Evolutionary conservation across 2,797 vertebrate species (phyloP), one percentile per base, ranked within the genome.

Genomic region (Momotus momota): DNA sequence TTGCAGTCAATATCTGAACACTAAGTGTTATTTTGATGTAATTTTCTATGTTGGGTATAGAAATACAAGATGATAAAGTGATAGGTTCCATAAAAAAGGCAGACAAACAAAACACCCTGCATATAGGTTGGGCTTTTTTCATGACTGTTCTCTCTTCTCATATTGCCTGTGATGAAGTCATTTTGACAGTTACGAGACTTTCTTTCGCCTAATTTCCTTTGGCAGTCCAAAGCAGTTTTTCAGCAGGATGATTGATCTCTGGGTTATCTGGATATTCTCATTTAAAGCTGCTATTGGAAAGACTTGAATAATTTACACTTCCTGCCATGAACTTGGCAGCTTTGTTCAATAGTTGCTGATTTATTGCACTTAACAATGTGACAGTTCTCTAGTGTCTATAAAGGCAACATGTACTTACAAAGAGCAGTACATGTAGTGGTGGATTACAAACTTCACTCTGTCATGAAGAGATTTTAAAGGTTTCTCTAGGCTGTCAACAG

Each of bases 301-400:
- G 69, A 85, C 69, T 88, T 95, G 81, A 97, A 96, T 96, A 96
- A 95, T 97, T 97, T 94, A 96, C 73, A 72, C 54, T 88, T 85
- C 67, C 78, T 96, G 61, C 84, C 88, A 80, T 77, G 75, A 95
- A 67, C 49, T 64, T 94, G 85, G 66, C 82, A 91, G 80, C 35
- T 71, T 90, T 95, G 94, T 94, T 91, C 89, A 89, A 74, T 65
- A 86, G 67, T 61, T 91, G 26, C 51, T 96, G 91, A 96, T 96
- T 94, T 96, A 94, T 90, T 93, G 33, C 58, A 66, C 52, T 16
- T 87, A 92, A 60, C 26, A 48, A 21, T 31, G 49, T 78, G 83
- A 72, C 54, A 86, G 29, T 58, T 93, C 80, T 67, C 27, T 73
- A 64, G 38, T 83, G 40, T 87, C n/a, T 69, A 58, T 60, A 91